Percentiles rank a stretch among this genome's conserved stretches.
These are phyloP conservation scores for Synanthedon formicaeformis DNA, from an alignment of 2,888 invertebrate genomes.

Conservation along the genomic window DNA sequence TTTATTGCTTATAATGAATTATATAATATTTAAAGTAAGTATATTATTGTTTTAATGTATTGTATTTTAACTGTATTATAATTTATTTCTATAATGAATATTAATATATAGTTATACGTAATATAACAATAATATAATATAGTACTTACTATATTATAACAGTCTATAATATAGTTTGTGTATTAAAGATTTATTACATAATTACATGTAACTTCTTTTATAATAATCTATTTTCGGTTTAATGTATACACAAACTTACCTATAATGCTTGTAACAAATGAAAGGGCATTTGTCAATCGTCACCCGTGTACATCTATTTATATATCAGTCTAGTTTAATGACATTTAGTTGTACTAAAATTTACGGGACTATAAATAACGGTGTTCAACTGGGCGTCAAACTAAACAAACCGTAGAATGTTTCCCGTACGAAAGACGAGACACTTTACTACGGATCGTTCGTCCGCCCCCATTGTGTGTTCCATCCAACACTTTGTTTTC, in stretches of 20 bases:
- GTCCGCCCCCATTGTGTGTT: not conserved
- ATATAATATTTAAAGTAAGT: too few species aligned
- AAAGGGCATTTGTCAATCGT: not conserved
- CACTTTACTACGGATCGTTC: constrained; percentile 8
- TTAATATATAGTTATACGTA: too few species aligned
- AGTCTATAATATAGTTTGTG: too few species aligned
- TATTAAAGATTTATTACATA: too few species aligned
- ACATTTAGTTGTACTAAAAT: constrained; percentile 12
- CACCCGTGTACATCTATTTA: not conserved
- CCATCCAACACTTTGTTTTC: not conserved
- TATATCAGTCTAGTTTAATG: not conserved
- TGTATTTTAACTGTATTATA: too few species aligned
- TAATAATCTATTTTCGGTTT: too few species aligned
- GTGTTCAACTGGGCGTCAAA: constrained; percentile 35
- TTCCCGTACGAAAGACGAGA: constrained; percentile 17
- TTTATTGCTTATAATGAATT: too few species aligned
- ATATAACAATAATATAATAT: too few species aligned
- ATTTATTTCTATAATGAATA: too few species aligned
- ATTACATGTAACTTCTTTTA: too few species aligned
- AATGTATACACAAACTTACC: constrained; percentile 15
- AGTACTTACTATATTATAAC: too few species aligned
- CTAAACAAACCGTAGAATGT: constrained; percentile 31
- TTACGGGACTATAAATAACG: constrained; percentile 39
- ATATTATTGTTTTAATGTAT: too few species aligned
- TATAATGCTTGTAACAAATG: constrained; percentile 13